Evolutionary conservation across 2,888 invertebrate genomes (phyloP).

Genomic region (Pardosa pseudoannulata): DNA sequence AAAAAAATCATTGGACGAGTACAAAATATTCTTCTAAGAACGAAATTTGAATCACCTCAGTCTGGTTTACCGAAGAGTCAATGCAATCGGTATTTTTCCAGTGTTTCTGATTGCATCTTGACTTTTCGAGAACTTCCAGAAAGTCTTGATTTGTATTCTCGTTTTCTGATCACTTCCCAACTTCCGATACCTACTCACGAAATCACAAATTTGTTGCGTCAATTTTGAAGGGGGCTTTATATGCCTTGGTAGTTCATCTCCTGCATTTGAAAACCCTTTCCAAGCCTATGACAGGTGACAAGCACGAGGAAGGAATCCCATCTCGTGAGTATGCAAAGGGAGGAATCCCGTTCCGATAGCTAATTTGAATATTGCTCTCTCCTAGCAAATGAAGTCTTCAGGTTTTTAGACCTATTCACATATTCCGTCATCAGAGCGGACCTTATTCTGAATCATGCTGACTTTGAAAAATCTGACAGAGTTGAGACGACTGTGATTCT

Average conservation of each 20-base stretch:
- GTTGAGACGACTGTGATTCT: too few species aligned
- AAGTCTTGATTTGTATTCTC: not conserved
- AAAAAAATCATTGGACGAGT: too few species aligned
- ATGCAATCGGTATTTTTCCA: too few species aligned
- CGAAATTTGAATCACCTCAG: too few species aligned
- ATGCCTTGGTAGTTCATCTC: not conserved
- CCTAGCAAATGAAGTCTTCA: not conserved
- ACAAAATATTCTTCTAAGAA: too few species aligned
- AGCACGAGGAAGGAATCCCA: not conserved
- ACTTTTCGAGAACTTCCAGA: too few species aligned
- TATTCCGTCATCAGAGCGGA: slow-evolving; percentile 1
- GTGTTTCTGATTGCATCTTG: too few species aligned
- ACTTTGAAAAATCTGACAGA: too few species aligned
- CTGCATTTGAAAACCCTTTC: not conserved
- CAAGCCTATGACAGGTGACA: not conserved
- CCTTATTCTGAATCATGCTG: too few species aligned
- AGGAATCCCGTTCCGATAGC: slow-evolving; percentile 12
- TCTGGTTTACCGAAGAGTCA: too few species aligned
- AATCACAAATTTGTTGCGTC: not conserved
- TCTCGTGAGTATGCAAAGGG: not conserved
- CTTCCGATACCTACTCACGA: not conserved
- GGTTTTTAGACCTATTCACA: not conserved
- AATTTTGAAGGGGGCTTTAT: not conserved
- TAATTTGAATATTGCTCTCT: slow-evolving; percentile 20
- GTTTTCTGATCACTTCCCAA: not conserved